A percentile compares a stretch with the other conserved stretches of the same genome.
Evolutionary conservation across 2,797 vertebrate genomes (phyloP).

Genomic region (Hoplostethus atlanticus): DNA sequence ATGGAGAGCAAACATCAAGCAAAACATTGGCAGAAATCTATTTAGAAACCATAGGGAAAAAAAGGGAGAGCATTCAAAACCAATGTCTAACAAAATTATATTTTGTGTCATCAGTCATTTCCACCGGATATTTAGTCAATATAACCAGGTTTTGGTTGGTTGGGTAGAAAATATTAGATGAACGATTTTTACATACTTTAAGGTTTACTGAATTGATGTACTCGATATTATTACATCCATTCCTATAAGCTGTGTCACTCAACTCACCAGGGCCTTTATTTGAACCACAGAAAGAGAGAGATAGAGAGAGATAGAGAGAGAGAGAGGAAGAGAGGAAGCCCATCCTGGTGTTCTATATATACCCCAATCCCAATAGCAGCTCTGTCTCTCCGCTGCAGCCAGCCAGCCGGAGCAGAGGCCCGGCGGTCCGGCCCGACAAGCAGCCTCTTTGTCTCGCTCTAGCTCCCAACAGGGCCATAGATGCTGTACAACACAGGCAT

Average conservation of each 20-base stretch:
- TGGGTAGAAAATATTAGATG: not conserved
- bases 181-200: not conserved
- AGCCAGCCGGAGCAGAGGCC: conserved; percentile 59
- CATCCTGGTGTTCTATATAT: conserved; percentile 75
- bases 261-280: conserved; percentile 42
- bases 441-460: conserved; percentile 69
- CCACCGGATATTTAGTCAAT: not conserved
- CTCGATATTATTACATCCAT: conserved; percentile 21
- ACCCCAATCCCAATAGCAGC: conserved; percentile 68
- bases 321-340: conserved; percentile 62
- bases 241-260: conserved; percentile 32
- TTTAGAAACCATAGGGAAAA: not conserved
- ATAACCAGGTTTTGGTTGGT: not conserved
- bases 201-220: conserved; percentile 13
- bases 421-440: conserved; percentile 67
- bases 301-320: conserved; percentile 18
- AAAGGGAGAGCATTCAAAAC: not conserved
- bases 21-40: not conserved
- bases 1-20: conserved; percentile 2
- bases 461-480: conserved; percentile 49
- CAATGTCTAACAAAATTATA: not conserved
- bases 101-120: not conserved
- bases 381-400: conserved; percentile 55
- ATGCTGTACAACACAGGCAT: conserved; percentile 31
- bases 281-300: conserved; percentile 62